Conservation (phyloP, 2,797 vertebrate genomes). For the Toxotes lorentzi region DNA sequence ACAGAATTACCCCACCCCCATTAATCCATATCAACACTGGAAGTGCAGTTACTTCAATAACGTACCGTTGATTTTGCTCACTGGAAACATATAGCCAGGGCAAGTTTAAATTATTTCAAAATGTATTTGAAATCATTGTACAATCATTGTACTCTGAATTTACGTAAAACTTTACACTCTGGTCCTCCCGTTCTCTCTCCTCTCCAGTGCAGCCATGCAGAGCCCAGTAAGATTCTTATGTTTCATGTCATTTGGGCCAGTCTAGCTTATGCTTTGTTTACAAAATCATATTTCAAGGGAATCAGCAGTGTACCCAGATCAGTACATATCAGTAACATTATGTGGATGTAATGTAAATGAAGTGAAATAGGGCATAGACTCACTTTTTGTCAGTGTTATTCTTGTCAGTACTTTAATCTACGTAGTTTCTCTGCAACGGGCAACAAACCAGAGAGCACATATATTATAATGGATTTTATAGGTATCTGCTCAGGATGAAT, state of each 20-base stretch:
- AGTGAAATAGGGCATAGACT: not conserved
- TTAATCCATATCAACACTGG: conserved; percentile 35
- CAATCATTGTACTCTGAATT: conserved; percentile 20
- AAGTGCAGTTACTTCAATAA: conserved; percentile 17
- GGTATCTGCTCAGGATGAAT: conserved; percentile 22
- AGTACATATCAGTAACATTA: conserved; percentile 13
- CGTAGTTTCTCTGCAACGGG: not conserved
- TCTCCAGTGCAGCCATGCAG: conserved; percentile 47
- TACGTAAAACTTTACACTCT: conserved; percentile 27
- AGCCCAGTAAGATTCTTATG: conserved; percentile 17
- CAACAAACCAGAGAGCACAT: conserved; percentile 18
- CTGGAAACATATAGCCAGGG: not conserved
- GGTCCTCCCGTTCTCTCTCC: conserved; percentile 39
- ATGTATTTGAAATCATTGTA: no score
- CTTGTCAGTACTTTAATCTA: conserved; percentile 23
- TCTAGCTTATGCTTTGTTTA: conserved; percentile 18
- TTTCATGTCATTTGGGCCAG: conserved; percentile 34
- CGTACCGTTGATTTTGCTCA: conserved; percentile 4
- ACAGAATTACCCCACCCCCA: conserved; percentile 17
- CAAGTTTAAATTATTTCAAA: not conserved
- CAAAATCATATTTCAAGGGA: conserved; percentile 11
- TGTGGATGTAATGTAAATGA: not conserved
- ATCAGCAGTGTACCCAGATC: not conserved
- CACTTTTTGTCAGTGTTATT: conserved; percentile 10
- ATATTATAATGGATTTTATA: conserved; percentile 21